Percentiles rank a stretch among this genome's conserved stretches.
Conservation (phyloP, 2,888 invertebrate genomes). For the Acrobasis suavella region DNA sequence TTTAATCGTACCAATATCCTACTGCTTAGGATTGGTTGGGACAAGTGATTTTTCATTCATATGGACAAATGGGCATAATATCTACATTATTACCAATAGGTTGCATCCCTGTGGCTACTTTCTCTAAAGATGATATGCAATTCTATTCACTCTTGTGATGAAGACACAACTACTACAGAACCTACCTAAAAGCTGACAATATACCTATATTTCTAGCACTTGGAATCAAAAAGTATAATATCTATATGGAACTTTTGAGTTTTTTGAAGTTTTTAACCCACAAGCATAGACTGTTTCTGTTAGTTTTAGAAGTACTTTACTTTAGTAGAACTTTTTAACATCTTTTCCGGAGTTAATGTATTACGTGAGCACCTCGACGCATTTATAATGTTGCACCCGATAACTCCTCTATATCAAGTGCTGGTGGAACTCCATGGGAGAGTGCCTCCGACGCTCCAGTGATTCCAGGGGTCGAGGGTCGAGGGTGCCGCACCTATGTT, state of each 20-base stretch:
- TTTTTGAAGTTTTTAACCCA: not conserved
- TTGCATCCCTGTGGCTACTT: too few species aligned
- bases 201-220: too few species aligned
- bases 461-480: slow-evolving; percentile 41
- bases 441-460: slow-evolving; percentile 49
- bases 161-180: too few species aligned
- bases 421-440: slow-evolving; percentile 51
- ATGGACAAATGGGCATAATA: too few species aligned
- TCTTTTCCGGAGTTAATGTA: slow-evolving; percentile 28
- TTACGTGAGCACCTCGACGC: not conserved
- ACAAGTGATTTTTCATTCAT: too few species aligned
- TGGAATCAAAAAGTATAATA: too few species aligned
- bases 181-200: too few species aligned
- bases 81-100: too few species aligned
- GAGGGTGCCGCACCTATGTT: slow-evolving; percentile 50
- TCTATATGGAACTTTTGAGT: too few species aligned
- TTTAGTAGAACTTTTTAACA: slow-evolving; percentile 39
- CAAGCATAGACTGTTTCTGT: not conserved
- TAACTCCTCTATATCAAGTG: slow-evolving; percentile 23
- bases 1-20: too few species aligned
- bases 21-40: too few species aligned
- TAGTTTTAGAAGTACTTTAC: too few species aligned
- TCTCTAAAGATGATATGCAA: not conserved
- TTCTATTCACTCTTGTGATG: not conserved
- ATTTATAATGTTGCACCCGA: slow-evolving; percentile 13